These are phyloP conservation scores for Tipula helvola DNA, from an alignment of 2,888 invertebrate genomes.

Conservation along the genomic window DNA sequence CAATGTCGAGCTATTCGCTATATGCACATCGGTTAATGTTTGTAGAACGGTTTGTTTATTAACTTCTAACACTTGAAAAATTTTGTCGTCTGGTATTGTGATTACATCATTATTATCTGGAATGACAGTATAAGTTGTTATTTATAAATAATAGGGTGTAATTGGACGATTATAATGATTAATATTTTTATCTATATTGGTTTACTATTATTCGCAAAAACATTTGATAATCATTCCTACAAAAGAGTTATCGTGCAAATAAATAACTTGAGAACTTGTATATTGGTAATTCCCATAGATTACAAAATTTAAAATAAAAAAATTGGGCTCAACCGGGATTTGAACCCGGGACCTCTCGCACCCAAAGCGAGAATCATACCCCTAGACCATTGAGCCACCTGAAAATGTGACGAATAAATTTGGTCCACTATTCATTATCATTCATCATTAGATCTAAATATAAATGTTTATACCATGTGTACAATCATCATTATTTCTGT, in stretches of 20 bases:
- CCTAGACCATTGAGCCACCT: constrained; percentile 34
- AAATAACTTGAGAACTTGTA: background rate
- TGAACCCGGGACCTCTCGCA: constrained; percentile 36
- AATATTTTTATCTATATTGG: background rate
- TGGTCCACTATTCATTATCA: too few species aligned
- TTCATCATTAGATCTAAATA: too few species aligned
- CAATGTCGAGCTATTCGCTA: background rate
- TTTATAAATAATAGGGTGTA: background rate
- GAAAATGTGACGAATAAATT: background rate
- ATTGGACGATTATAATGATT: background rate
- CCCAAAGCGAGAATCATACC: constrained; percentile 36
- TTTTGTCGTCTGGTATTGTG: background rate
- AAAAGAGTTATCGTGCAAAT: too few species aligned
- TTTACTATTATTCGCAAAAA: background rate
- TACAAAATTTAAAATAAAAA: background rate
- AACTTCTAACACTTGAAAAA: background rate
- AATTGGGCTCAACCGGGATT: constrained; percentile 34
- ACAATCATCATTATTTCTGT: background rate
- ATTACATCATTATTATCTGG: background rate
- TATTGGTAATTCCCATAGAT: background rate
- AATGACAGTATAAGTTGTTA: background rate
- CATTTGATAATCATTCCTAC: too few species aligned
- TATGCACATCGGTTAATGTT: background rate
- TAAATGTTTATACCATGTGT: too few species aligned
- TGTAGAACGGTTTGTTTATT: background rate